Conservation (phyloP, 2,888 invertebrate genomes). For the Gastrophysa polygoni region DNA sequence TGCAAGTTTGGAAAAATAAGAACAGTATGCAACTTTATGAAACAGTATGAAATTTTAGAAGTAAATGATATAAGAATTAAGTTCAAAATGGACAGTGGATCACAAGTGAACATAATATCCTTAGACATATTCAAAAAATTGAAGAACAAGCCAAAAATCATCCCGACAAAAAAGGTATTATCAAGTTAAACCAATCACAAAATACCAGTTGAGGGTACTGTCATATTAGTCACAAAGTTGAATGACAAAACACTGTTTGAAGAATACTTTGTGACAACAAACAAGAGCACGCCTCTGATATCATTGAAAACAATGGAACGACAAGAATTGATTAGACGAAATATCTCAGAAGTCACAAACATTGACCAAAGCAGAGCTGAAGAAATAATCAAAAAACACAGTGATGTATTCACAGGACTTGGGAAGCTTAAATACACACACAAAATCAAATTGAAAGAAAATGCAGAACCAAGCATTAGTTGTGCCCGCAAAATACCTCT, state of each 20-base stretch:
- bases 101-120: background rate
- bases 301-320: background rate
- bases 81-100: background rate
- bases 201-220: background rate
- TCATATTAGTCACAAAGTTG: background rate
- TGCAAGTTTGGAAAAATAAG: no score
- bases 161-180: background rate
- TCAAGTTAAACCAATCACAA: background rate
- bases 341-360: background rate
- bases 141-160: background rate
- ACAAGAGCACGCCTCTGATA: background rate
- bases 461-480: background rate
- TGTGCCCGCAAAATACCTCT: background rate
- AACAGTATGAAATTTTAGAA: no score
- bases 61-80: no score
- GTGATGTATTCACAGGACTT: no score
- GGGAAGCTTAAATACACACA: no score
- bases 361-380: no score
- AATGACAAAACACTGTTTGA: background rate
- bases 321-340: background rate
- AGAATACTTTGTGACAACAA: no score
- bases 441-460: background rate
- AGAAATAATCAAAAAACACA: no score
- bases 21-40: no score
- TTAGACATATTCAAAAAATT: background rate